A percentile compares a stretch with the other conserved stretches of the same genome.
Conservation (phyloP, 2,888 invertebrate genomes). For the Gibbula magus region DNA sequence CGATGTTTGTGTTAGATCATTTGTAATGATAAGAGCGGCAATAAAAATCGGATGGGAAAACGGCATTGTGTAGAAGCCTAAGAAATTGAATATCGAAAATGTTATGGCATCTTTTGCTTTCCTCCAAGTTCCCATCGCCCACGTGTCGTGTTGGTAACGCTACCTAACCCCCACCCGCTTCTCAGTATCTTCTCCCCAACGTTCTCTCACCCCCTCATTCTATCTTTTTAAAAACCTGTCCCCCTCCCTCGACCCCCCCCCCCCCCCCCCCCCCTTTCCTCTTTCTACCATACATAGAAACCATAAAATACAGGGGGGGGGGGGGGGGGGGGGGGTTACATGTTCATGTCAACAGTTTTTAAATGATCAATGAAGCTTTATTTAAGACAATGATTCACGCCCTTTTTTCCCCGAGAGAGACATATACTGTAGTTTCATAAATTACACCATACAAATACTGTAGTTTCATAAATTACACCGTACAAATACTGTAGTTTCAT, state of each 20-base stretch:
- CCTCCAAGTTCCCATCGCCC: background rate
- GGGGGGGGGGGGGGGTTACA: background rate
- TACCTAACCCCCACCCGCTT: too few species aligned
- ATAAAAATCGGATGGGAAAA: background rate
- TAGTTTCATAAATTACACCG: too few species aligned
- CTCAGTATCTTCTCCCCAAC: too few species aligned
- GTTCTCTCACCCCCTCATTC: background rate
- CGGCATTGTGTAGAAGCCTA: background rate
- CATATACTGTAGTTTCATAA: too few species aligned
- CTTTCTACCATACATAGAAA: too few species aligned
- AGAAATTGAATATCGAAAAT: background rate
- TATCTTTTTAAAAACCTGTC: background rate
- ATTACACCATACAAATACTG: too few species aligned
- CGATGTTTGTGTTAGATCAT: background rate
- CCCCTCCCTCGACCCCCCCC: background rate
- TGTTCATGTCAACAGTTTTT: background rate
- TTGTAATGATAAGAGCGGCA: background rate
- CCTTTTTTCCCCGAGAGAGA: too few species aligned
- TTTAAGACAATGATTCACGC: too few species aligned
- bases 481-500: too few species aligned
- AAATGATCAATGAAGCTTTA: background rate
- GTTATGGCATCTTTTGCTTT: background rate
- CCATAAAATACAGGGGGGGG: too few species aligned
- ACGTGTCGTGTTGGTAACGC: too few species aligned
- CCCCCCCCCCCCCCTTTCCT: background rate